Base-by-base conservation (phyloP, 30 jellyfish, hydroid and myxozoan genomes). In the Aurelia sp. region DNA sequence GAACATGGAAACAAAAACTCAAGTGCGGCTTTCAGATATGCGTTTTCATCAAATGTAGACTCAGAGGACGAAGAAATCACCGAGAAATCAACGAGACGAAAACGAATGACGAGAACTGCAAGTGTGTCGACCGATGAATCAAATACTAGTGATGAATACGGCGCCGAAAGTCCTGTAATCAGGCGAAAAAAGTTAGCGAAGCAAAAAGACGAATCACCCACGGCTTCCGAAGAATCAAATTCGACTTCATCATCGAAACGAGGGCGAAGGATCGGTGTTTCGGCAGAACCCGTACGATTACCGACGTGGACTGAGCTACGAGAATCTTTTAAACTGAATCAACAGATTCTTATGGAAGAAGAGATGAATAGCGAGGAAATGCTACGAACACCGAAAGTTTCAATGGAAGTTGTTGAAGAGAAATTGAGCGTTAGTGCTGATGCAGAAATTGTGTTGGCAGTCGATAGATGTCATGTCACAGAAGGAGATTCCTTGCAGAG, bases 221-320 rank as follows among this genome's bases (percentile, higher is more conserved):
- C 73, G 9, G 86, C 52, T 22, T 85, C 94, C 33, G 94, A 73
- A 52, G 35, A n/a, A 4, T 85, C 94, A 13, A 35, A 4, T 11
- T 53, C 76, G n/a, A 72, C 94, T 3, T n/a, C 63, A 7, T 52
- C 90, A 19, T 63, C 85, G 38, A 74, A 67, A 61, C 90, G 97
- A n/a, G 81, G 85, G 64, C 89, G 98, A 30, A 72, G 98, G 48
- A 82, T 76, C 77, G 98, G 98, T 16, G 85, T 92, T 27, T 92
- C 98, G 63, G 98, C 98, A 17, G 98, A 92, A 74, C 98, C 98
- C 7, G 98, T 88, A 16, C 94, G 98, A 4, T 82, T 92, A 57
- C 94, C 94, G n/a, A 87, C 98, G 31, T 92, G 98, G 98, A 78
- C 94, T 9, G 89, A 80, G 62, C 55, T 92, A 72, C 91, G 98